Evolutionary conservation across 2,888 invertebrate genomes (phyloP).

Genomic region (Erebia palarica): DNA sequence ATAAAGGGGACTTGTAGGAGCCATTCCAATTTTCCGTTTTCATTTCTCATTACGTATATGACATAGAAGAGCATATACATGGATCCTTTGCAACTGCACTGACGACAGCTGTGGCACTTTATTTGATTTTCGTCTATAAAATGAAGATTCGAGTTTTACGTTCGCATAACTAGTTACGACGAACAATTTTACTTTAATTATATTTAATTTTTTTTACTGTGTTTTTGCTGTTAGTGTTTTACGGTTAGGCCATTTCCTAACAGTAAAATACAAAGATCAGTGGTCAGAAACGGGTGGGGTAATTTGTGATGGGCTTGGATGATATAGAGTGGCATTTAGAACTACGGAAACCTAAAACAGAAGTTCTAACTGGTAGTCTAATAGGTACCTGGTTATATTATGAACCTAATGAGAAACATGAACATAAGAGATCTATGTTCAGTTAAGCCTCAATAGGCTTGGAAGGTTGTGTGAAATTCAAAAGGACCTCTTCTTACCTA

Average conservation of each 20-base stretch:
- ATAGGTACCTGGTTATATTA: too few relatives aligned
- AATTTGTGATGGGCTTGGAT: background rate
- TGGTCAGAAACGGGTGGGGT: background rate
- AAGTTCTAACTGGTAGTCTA: too few relatives aligned
- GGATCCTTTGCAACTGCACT: slow-evolving; percentile 63
- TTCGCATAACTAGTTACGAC: slow-evolving; percentile 24
- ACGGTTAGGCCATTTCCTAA: background rate
- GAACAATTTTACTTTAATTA: slow-evolving; percentile 19
- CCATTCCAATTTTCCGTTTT: slow-evolving; percentile 20
- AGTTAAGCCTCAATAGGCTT: too few relatives aligned
- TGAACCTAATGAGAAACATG: too few relatives aligned
- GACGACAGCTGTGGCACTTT: slow-evolving; percentile 69
- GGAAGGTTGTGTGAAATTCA: too few relatives aligned
- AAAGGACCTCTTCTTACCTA: too few relatives aligned
- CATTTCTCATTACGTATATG: slow-evolving; percentile 41
- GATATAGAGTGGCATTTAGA: background rate
- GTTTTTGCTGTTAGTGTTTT: slow-evolving; percentile 30
- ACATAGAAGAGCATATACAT: slow-evolving; percentile 57
- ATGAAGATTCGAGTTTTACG: slow-evolving; percentile 57
- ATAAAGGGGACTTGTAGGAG: slow-evolving; percentile 11
- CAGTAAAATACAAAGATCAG: too few relatives aligned
- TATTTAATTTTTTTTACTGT: slow-evolving; percentile 13
- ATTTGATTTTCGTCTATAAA: slow-evolving; percentile 72
- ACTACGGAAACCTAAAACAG: too few relatives aligned
- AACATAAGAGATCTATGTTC: too few relatives aligned